phyloP scores from a whole-genome alignment of 2,797 vertebrate genomes.

The Emydoidea blandingii region DNA sequence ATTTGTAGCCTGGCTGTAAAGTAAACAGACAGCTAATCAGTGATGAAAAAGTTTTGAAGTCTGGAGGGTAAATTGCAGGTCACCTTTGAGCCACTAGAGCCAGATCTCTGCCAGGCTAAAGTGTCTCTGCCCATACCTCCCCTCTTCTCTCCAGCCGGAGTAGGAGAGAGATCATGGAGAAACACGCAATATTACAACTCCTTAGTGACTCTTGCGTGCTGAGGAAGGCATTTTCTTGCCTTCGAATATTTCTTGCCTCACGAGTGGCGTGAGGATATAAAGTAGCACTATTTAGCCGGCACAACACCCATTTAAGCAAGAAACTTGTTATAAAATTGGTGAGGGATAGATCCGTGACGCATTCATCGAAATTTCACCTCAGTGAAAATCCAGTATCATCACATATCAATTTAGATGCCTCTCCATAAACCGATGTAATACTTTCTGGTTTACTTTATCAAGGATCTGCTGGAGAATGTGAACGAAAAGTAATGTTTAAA shows the following conservation, averaged over 20 bases:
- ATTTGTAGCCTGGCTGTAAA: background rate
- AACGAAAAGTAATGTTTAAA: background rate
- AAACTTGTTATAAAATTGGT: background rate
- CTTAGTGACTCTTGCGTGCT: background rate
- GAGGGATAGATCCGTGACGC: background rate
- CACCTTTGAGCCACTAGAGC: slow-evolving; percentile 30
- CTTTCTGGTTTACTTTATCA: background rate
- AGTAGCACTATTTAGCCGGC: background rate
- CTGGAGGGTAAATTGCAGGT: slow-evolving; percentile 12
- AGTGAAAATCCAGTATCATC: background rate
- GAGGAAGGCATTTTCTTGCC: background rate
- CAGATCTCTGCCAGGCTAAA: background rate
- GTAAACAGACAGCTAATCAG: slow-evolving; percentile 10
- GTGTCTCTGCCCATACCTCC: background rate
- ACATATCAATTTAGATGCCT: background rate
- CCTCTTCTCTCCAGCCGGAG: background rate
- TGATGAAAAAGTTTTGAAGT: background rate
- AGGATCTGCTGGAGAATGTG: background rate
- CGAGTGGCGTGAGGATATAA: no score
- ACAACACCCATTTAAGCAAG: background rate
- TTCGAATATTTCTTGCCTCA: background rate
- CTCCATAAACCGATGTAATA: background rate
- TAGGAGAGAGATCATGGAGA: background rate
- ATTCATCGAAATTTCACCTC: background rate
- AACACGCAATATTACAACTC: no score